These are phyloP conservation scores for Ginglymostoma cirratum DNA, from an alignment of 2,113 vertebrate genomes.

Conservation along the genomic window DNA sequence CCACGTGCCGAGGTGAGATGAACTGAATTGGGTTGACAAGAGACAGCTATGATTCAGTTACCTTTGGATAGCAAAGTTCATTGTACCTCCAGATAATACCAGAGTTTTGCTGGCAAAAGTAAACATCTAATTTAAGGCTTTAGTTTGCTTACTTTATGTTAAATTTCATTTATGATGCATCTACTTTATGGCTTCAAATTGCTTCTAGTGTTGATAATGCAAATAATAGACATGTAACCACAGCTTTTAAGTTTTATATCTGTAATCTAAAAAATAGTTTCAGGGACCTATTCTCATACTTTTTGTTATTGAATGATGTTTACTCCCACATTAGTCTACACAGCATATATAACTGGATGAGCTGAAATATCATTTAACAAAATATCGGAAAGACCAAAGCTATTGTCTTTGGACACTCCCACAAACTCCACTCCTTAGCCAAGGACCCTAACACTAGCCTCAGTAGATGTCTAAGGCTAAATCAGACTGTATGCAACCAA, in stretches of 20 bases:
- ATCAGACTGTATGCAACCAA: neutral
- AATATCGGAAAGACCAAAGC: neutral
- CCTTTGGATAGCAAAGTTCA: neutral
- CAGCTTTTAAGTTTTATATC: neutral
- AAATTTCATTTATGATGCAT: neutral
- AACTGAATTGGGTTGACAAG: neutral
- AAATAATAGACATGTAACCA: neutral
- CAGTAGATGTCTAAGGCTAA: neutral
- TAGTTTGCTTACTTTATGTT: neutral
- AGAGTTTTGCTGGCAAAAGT: neutral
- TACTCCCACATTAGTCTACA: too few relatives aligned
- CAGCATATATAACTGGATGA: neutral
- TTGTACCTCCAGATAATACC: neutral
- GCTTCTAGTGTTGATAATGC: neutral
- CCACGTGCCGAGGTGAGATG: slow-evolving; percentile 69
- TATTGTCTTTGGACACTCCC: too few relatives aligned
- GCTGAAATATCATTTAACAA: neutral
- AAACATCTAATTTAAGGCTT: neutral
- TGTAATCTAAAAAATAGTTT: neutral
- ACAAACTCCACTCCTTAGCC: neutral
- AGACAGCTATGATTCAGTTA: neutral
- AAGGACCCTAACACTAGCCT: neutral
- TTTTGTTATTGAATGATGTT: neutral
- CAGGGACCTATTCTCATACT: neutral
- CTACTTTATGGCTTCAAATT: neutral